Evolutionary conservation across 2,797 vertebrate species (phyloP).

Genomic region (Crocidura indochinensis): DNA sequence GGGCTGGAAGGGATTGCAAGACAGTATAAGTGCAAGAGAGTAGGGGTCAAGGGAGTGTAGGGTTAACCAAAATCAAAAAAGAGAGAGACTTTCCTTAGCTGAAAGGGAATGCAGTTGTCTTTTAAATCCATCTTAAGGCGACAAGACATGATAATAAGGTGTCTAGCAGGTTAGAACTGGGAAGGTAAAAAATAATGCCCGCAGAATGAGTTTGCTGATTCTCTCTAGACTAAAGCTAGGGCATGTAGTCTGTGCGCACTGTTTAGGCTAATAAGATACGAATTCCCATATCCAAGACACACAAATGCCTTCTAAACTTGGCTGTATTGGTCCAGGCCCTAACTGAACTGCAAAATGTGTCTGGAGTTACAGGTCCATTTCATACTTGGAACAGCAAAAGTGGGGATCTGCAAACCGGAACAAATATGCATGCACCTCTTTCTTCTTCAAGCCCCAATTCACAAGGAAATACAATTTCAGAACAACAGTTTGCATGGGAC

Average conservation of each 20-base stretch:
- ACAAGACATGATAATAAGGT: neutral
- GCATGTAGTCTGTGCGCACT: neutral
- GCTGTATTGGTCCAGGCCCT: neutral
- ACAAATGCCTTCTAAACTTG: neutral
- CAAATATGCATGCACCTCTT: neutral
- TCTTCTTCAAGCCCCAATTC: neutral
- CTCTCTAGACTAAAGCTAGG: neutral
- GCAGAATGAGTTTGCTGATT: conserved; percentile 28
- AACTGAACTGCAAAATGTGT: conserved; percentile 17
- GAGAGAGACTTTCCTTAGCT: neutral
- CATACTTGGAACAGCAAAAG: conserved; percentile 17
- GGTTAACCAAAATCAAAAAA: neutral
- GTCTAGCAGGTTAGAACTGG: neutral
- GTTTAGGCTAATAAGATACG: neutral
- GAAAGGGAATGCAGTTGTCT: conserved; percentile 42
- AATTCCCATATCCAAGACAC: neutral
- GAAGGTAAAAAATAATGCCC: conserved; percentile 44
- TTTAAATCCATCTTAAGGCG: neutral
- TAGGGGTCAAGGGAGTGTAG: neutral
- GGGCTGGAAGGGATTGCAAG: neutral
- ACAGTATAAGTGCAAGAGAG: neutral
- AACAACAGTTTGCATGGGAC: neutral
- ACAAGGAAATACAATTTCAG: conserved; percentile 51
- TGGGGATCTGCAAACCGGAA: conserved; percentile 41
- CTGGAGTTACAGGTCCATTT: conserved; percentile 33